Evolutionary conservation across 2,797 vertebrate genomes (phyloP).

Genomic region (Amblyraja radiata): DNA sequence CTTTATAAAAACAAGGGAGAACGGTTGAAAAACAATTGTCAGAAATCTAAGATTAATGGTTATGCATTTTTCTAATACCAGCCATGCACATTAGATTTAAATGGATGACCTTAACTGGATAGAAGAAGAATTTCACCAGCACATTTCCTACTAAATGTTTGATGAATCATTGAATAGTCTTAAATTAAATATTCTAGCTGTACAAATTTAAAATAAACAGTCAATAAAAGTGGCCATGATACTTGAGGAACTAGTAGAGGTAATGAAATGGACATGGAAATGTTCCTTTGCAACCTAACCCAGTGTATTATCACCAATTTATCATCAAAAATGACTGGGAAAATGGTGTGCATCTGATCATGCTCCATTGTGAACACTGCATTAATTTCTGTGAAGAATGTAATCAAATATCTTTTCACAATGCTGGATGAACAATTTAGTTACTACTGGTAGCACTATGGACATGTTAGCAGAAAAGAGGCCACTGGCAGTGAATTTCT

Average conservation of each 20-base stretch:
- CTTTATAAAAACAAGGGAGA: slow-evolving; percentile 2
- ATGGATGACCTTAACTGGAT: background rate
- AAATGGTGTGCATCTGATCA: background rate
- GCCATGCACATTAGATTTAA: background rate
- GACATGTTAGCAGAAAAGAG: background rate
- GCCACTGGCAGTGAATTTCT: background rate
- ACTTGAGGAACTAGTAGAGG: background rate
- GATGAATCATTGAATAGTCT: background rate
- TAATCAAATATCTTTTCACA: background rate
- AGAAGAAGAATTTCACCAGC: background rate
- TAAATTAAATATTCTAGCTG: background rate
- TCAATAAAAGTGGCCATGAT: background rate
- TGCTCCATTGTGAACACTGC: no score
- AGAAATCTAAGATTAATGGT: background rate
- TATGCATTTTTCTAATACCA: background rate
- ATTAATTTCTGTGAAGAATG: background rate
- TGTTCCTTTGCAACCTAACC: no score
- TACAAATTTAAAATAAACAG: background rate
- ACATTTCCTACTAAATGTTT: background rate
- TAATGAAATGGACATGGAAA: background rate
- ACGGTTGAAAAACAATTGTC: background rate
- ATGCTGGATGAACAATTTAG: background rate
- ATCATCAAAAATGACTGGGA: background rate
- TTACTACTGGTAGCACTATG: background rate
- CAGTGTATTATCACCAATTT: background rate